A percentile compares a stretch with the other conserved stretches of the same genome.
Evolutionary conservation across 1,140 invertebrate species (phyloP).

Genomic region (Drosophila obscura): DNA sequence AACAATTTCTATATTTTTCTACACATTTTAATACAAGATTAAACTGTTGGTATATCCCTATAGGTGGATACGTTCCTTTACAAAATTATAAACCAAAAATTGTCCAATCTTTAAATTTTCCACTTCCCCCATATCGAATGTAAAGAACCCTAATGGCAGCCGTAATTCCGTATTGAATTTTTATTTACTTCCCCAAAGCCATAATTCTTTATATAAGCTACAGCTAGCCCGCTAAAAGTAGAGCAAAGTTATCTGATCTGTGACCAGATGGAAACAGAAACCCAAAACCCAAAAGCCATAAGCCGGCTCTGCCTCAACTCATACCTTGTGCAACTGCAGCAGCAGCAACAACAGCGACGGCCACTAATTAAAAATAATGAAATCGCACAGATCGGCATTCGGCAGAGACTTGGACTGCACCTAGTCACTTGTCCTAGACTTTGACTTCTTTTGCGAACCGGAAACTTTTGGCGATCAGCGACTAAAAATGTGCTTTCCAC

Average conservation of each 20-base stretch:
- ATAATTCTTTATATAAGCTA: conserved; percentile 22
- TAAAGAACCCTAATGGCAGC: conserved; percentile 22
- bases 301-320: conserved; percentile 11
- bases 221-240: background rate
- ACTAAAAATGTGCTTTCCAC: conserved; percentile 55
- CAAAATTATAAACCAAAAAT: no score
- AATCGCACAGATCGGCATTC: conserved; percentile 3
- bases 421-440: conserved; percentile 70
- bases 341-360: conserved; percentile 9
- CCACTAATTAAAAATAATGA: conserved; percentile 53
- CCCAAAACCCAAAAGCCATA: conserved; percentile 16
- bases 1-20: no score
- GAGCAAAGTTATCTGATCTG: conserved; percentile 25
- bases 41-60: no score
- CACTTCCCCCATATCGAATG: background rate
- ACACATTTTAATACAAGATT: no score
- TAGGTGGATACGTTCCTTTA: no score
- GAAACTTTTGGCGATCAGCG: conserved; percentile 54
- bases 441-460: conserved; percentile 73
- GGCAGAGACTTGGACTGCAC: conserved; percentile 5
- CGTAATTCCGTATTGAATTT: conserved; percentile 25
- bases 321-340: conserved; percentile 32
- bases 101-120: no score
- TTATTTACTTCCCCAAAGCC: conserved; percentile 13
- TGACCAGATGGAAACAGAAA: conserved; percentile 22